Base-by-base conservation (phyloP, 1,140 invertebrate species). In the Drosophila navojoa region DNA sequence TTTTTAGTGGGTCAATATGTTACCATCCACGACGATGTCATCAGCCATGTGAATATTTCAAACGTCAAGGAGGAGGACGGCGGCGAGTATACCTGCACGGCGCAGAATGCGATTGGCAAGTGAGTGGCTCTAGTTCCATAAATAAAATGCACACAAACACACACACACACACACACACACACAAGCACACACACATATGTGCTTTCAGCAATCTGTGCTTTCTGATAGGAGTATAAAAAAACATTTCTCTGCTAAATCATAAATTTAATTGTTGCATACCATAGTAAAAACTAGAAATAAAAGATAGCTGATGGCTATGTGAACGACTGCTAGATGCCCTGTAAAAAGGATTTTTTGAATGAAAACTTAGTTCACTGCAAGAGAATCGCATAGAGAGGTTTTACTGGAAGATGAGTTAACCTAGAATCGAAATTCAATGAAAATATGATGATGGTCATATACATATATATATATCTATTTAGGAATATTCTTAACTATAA, bases 41-140 rank as follows among this genome's bases (percentile, higher is more conserved):
- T 98, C 91, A 98, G 97, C 84, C 97, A 98, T 93, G 96, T 99
- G 73, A 99, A 99, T 93, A 97, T 99, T 79, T 97, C 96, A 74
- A 95, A 96, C 66, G 95, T 98, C 35, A 95, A 96, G 70, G 96
- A 97, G 50, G 96, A 98, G 93, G 97, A 98, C 92, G 98, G 98
- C 52, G 98, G 98, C 10, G 96, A 98, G 90, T 99, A 98, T 92
- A 95, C 95, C 19, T 99, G 98, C 92, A 94, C 95, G 9, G 97
- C 97, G 0, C 95, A 94, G 64, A 99, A 98, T 92, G 94, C 95
- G 52, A 96, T 98, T 22, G 94, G 94, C 13, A 93, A 93, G 91
- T 92, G 79, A 90, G 91, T 91, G 73, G 67, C 67, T 60, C 62
- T 76, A 71, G 57, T 81, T 79, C 76, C 79, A 87, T 86, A 86